Evolutionary conservation across 2,888 invertebrate genomes (phyloP).

Genomic region (Asteroscopus sphinx): DNA sequence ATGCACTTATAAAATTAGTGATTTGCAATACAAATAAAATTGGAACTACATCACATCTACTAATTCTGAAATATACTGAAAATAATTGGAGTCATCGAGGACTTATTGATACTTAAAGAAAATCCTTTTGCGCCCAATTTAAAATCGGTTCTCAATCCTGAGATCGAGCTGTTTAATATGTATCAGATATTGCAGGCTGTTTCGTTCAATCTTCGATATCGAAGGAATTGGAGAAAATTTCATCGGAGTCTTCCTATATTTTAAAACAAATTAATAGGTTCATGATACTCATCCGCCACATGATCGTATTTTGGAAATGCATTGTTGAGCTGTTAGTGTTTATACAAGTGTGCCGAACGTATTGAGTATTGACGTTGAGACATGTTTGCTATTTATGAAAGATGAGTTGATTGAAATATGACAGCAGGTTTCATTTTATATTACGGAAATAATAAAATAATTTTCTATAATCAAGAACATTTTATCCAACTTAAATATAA

Average conservation of each 20-base stretch:
- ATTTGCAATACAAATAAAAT: conserved; percentile 28
- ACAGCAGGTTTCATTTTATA: neutral
- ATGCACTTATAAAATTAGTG: conserved; percentile 12
- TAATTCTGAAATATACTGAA: conserved; percentile 24
- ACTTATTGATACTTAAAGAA: conserved; percentile 8
- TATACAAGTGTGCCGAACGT: conserved; percentile 24
- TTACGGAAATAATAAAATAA: neutral
- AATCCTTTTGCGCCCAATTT: conserved; percentile 16
- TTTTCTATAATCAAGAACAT: neutral
- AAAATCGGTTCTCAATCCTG: conserved; percentile 23
- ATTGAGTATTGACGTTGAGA: conserved; percentile 6
- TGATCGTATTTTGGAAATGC: conserved; percentile 24
- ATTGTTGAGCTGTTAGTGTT: conserved; percentile 18
- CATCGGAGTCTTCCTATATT: neutral
- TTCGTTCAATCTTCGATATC: conserved; percentile 8
- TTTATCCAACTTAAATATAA: conserved; percentile 7
- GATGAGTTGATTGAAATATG: conserved; percentile 30
- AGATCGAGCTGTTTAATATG: conserved; percentile 36
- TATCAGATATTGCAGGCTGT: conserved; percentile 21
- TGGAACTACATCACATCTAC: conserved; percentile 7
- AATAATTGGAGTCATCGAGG: conserved; percentile 33
- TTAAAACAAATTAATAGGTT: neutral
- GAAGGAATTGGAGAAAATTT: neutral
- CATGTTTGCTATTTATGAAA: conserved; percentile 19
- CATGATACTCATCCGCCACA: conserved; percentile 5